Conservation (phyloP, 2,113 vertebrate genomes). For the Clinocottus analis region DNA sequence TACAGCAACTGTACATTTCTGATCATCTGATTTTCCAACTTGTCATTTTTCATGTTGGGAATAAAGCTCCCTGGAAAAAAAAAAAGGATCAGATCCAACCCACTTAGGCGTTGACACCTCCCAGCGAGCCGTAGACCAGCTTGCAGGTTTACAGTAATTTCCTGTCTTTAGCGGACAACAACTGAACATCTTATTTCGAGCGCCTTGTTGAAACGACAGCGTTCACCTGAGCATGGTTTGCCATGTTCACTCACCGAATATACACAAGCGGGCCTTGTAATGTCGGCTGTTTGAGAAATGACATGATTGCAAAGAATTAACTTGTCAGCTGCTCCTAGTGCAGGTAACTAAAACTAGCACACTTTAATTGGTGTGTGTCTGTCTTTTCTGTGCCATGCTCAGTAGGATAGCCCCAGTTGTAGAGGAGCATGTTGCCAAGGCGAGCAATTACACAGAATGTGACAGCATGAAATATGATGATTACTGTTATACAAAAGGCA, state of each 20-base stretch:
- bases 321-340: conserved; percentile 72
- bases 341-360: conserved; percentile 72
- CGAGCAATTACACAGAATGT: conserved; percentile 81
- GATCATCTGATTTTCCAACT: not conserved
- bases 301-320: conserved; percentile 83
- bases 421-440: conserved; percentile 70
- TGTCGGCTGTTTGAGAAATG: conserved; percentile 88
- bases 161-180: conserved; percentile 27
- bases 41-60: not conserved
- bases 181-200: conserved; percentile 42
- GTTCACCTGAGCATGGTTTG: conserved; percentile 33
- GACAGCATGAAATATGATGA: conserved; percentile 90
- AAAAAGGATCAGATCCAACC: conserved; percentile 9
- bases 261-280: conserved; percentile 70
- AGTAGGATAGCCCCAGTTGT: conserved; percentile 67
- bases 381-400: conserved; percentile 63
- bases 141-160: conserved; percentile 9
- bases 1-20: not conserved
- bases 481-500: conserved; percentile 92
- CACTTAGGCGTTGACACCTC: conserved; percentile 1
- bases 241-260: conserved; percentile 5
- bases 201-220: conserved; percentile 9
- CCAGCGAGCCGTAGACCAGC: not conserved
- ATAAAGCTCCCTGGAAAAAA: not conserved
- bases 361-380: conserved; percentile 73